Evolutionary conservation across 2,888 invertebrate species (phyloP), one percentile per base, ranked within the genome.

Genomic region (Oscheius sp.): DNA sequence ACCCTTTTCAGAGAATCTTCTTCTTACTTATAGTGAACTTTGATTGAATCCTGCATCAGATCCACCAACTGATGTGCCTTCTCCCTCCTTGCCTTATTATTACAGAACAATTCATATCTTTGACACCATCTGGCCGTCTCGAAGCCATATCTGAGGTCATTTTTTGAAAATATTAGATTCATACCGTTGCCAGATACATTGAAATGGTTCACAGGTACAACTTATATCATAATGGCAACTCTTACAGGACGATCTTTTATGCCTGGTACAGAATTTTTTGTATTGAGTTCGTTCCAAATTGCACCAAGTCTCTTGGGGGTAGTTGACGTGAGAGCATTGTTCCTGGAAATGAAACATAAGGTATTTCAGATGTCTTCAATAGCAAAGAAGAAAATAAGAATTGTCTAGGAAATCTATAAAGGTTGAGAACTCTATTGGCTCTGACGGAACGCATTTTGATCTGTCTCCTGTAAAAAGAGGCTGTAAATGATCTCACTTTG

Each of bases 121-220:
- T 80, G 80, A 68, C 80, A 80, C 80, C 80, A 80, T n/a, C 74
- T 63, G 2, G 80, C 80, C 6, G 80, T 80, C 33, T 75, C 70
- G 36, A 67, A 73, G 1, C 79, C 79, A 67, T 59, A 67, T 68
- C 70, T 71, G 38, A 71, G 64, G 2, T 44, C 22, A 12, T 22
- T n/a, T 2, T 26, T 41, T 5, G 1, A 33, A 1, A 62, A 20
- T 47, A 26, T 14, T 22, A 45, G 2, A 24, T 30, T 26, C 33
- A 9, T 44, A 71, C 72, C 69, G 72, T 30, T 57, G 62, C 54
- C 68, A 70, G 8, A 75, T 49, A 41, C 74, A 75, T 14, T 54
- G 51, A 44, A 68, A 75, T 4, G 80, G 80, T 41, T 80, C 80
- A 67, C 80, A 80, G 8, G 67, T 61, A 59, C 80, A 80, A 24